Evolutionary conservation across 2,113 vertebrate species (phyloP), one percentile per base, ranked within the genome.

Genomic region (Hippopotamus amphibius): DNA sequence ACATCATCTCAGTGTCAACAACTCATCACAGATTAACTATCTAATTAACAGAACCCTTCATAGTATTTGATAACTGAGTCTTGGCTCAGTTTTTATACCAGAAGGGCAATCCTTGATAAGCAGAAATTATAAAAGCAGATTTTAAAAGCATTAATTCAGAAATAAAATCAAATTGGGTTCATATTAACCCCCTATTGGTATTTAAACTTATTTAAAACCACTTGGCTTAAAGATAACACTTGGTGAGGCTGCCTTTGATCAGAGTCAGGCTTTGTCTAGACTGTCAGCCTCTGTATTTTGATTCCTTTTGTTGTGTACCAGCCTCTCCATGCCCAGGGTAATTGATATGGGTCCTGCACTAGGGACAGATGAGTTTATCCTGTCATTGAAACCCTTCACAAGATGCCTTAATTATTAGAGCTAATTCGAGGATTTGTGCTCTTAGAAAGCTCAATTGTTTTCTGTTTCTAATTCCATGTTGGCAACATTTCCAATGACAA

Each of bases 81-180:
- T 99, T 99, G 99, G 98, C 99, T 99, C 98, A 86, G 98, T 98
- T 99, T 98, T 98, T 98, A 96, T 98, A 98, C 98, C 99, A 99
- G 99, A 99, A 99, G 99, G 99, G 98, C 99, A 99, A 98, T 99
- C 98, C 98, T 99, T 99, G 98, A 99, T 99, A 99, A 99, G 98
- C 98, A 99, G 98, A 98, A 98, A 98, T 98, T 98, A 98, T 98
- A 98, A 98, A 98, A 98, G 97, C 98, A 99, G 98, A 98, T 98
- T 98, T 98, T 77, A 97, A 98, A 98, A 98, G 98, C 94, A 95
- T 98, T 98, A 97, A 98, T 98, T 98, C 97, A 97, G 95, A 98
- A 99, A 98, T 98, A 98, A 97, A 98, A 98, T 98, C 86, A 98
- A 97, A 95, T 97, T 97, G 95, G 93, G 97, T 98, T 98, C 97